Evolutionary conservation across 2,113 vertebrate genomes (phyloP), one percentile per base, ranked within the genome.

Genomic region (Indicator indicator): DNA sequence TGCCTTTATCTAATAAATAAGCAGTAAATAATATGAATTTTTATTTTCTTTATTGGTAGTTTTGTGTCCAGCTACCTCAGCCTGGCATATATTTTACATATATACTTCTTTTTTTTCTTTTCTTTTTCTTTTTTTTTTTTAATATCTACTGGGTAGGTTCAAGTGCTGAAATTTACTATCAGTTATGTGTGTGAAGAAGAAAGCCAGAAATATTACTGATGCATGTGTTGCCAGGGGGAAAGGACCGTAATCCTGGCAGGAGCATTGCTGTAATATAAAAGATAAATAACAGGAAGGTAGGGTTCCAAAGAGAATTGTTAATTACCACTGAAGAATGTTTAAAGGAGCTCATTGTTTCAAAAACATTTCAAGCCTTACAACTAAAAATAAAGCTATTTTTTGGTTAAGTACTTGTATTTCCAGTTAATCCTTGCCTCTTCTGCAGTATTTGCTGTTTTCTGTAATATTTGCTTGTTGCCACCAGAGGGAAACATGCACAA

Each of bases 401-500:
- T 7, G 0, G 30, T n/a, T 6, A 75, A 56, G 8, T 26, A 19
- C 7, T 30, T 90, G 82, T 73, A n/a, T 87, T 89, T 74, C 13
- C n/a, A 27, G 83, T 72, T 59, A 84, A 77, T 79, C 10, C 54
- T 28, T 84, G 9, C 5, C 28, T 2, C 30, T 70, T 63, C 36
- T 40, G 6, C 10, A 42, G 44, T 15, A 13, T 13, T 30, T 91
- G 12, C 18, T 60, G 7, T 13, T 55, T 87, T 88, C 26, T 86
- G 96, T 85, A 95, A 46, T 96, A 91, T 24, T n/a, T 69, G 5
- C 2, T 38, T 23, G 5, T 68, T 1, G 17, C 96, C 97, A 97
- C 88, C 58, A 98, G 98, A 98, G 97, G 97, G 96, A 12, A 95
- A 92, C 68, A 60, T 90, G 52, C 16, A 81, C 95, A 95, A 97